These are phyloP conservation scores for Periophthalmus magnuspinnatus DNA, from an alignment of 2,797 vertebrate species.

Conservation along the genomic window DNA sequence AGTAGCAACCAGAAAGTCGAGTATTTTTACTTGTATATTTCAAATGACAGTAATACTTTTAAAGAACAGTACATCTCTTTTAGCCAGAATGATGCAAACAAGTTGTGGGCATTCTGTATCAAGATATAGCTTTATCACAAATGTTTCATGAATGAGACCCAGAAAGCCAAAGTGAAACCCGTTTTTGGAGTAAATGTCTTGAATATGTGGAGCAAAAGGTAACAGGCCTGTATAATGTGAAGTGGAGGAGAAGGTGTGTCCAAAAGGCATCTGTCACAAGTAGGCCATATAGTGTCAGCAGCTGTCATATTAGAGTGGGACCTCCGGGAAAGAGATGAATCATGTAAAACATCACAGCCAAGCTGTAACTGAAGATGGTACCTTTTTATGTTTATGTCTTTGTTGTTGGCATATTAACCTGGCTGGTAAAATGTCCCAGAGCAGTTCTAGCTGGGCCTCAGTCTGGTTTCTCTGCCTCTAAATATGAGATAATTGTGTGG, in stretches of 20 bases:
- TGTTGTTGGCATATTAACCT: slow-evolving; percentile 43
- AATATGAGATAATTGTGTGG: slow-evolving; percentile 2
- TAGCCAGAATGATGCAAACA: too few relatives aligned
- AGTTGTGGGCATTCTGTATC: too few relatives aligned
- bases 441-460: background rate
- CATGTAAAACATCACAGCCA: slow-evolving; percentile 52
- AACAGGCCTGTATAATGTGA: slow-evolving; percentile 39
- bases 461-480: background rate
- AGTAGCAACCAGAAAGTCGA: too few relatives aligned
- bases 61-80: too few relatives aligned
- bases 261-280: slow-evolving; percentile 67
- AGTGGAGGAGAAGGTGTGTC: slow-evolving; percentile 66
- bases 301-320: slow-evolving; percentile 62
- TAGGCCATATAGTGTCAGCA: slow-evolving; percentile 68
- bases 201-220: slow-evolving; percentile 45
- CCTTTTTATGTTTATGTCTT: slow-evolving; percentile 37
- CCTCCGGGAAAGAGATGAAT: slow-evolving; percentile 49
- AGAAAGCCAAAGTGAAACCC: background rate
- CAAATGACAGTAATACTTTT: too few relatives aligned
- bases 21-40: too few relatives aligned
- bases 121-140: background rate
- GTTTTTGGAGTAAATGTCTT: slow-evolving; percentile 48
- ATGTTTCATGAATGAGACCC: background rate
- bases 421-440: slow-evolving; percentile 18
- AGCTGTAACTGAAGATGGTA: slow-evolving; percentile 52